These are phyloP conservation scores for Littorina saxatilis DNA, from an alignment of 1,140 invertebrate genomes.

Conservation along the genomic window DNA sequence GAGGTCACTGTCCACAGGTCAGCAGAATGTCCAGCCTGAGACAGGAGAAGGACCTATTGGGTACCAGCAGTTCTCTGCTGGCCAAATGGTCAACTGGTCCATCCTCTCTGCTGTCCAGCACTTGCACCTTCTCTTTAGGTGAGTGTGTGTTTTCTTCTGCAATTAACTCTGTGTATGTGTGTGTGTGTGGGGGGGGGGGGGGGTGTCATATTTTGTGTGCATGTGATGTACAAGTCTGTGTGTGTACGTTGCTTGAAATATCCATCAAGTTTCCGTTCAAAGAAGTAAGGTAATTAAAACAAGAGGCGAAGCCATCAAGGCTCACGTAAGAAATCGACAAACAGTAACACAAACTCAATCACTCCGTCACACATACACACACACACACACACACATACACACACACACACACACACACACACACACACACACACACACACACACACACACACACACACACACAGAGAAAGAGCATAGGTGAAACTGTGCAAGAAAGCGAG, in stretches of 20 bases:
- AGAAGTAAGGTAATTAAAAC: neutral
- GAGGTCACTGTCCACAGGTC: neutral
- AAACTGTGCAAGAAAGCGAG: no score
- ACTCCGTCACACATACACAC: no score
- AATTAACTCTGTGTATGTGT: neutral
- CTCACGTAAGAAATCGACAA: no score
- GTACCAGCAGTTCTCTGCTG: constrained; percentile 29
- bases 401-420: no score
- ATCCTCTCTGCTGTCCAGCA: neutral
- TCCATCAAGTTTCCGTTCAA: neutral
- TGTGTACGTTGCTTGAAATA: neutral
- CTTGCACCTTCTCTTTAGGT: neutral
- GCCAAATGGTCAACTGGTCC: constrained; percentile 31
- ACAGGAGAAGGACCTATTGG: constrained; percentile 15
- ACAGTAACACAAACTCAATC: no score
- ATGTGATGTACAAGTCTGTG: no score
- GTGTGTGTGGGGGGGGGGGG: neutral
- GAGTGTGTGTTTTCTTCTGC: neutral
- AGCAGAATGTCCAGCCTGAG: neutral
- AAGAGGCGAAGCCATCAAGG: no score
- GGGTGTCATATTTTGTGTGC: neutral
- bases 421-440: no score
- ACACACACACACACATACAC: no score
- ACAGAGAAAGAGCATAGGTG: no score
- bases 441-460: no score